A percentile compares a stretch with the other conserved stretches of the same genome.
phyloP scores from a whole-genome alignment of 2,888 invertebrate species.

The Mimachlamys varia region DNA sequence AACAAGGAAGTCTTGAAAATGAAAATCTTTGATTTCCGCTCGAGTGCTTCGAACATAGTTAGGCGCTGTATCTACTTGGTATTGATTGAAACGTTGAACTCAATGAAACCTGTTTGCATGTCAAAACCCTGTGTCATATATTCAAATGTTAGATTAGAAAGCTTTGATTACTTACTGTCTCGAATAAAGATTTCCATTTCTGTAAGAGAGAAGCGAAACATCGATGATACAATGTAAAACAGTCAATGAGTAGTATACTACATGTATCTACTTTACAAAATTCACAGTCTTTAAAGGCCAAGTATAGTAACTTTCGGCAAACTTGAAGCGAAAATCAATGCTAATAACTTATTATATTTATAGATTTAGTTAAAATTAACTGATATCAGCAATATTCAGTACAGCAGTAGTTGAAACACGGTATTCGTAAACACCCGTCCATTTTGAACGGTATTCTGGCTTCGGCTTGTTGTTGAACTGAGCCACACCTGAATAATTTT shows the following conservation, averaged over 20 bases:
- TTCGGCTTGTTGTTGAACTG: no score
- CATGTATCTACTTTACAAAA: background rate
- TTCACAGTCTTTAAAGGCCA: no score
- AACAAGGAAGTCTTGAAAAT: background rate
- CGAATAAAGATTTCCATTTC: constrained; percentile 28
- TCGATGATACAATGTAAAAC: constrained; percentile 3
- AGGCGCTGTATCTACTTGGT: background rate
- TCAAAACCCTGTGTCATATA: background rate
- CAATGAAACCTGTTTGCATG: background rate
- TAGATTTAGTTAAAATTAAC: no score
- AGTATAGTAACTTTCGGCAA: no score
- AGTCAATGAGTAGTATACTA: background rate
- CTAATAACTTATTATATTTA: no score
- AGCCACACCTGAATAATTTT: no score
- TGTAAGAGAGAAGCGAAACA: constrained; percentile 22
- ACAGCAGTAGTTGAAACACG: no score
- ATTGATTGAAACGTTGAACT: background rate
- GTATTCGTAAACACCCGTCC: no score
- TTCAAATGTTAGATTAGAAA: constrained; percentile 22
- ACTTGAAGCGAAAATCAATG: no score
- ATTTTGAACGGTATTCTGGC: no score
- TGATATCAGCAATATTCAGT: no score
- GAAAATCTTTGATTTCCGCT: background rate
- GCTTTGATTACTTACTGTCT: constrained; percentile 13
- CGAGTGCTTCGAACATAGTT: background rate